Base-by-base conservation (phyloP, 2,888 invertebrate genomes). In the Agrochola circellaris region DNA sequence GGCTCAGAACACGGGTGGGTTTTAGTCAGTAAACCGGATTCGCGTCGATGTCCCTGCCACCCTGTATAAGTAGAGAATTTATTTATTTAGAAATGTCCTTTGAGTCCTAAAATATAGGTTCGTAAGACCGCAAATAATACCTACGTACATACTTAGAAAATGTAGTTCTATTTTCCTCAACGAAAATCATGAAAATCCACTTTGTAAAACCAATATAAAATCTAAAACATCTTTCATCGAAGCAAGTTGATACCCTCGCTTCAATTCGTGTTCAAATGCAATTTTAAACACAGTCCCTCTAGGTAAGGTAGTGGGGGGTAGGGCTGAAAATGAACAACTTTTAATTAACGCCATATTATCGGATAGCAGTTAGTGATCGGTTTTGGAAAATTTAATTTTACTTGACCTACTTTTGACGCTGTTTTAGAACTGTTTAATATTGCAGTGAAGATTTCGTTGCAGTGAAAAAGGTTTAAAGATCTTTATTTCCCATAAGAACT, bases 271-370 rank as follows among this genome's bases (percentile, higher is more conserved):
- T 73, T 81, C 79, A 84, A 80, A 85, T 86, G 88, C 80, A 88
- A 85, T 84, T 87, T 88, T 69, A 75, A 88, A 79, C 67, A 69
- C 68, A 73, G 45, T 62, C 56, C 30, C 45, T 26, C 42, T n/a
- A n/a, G 23, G 15, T 42, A 65, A 9, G 38, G 68, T 15, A 15
- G 56, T 30, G 72, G 58, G 64, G 72, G 34, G 75, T 70, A 61
- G 70, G 88, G 83, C 76, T 66, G 68, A 73, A 89, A 89, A 88
- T 87, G 90, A 87, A 87, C 88, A 92, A 91, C 87, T 92, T 93
- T 93, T 93, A 92, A 94, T 93, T 93, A 93, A 91, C 78, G 85
- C 87, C 85, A 87, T 91, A 81, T 84, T 91, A 93, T 91, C 93
- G 79, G 91, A 92, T 91, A 90, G 83, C 88, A 74, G 87, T 86